phyloP scores from a whole-genome alignment of 2,113 vertebrate species.

The Python bivittatus region DNA sequence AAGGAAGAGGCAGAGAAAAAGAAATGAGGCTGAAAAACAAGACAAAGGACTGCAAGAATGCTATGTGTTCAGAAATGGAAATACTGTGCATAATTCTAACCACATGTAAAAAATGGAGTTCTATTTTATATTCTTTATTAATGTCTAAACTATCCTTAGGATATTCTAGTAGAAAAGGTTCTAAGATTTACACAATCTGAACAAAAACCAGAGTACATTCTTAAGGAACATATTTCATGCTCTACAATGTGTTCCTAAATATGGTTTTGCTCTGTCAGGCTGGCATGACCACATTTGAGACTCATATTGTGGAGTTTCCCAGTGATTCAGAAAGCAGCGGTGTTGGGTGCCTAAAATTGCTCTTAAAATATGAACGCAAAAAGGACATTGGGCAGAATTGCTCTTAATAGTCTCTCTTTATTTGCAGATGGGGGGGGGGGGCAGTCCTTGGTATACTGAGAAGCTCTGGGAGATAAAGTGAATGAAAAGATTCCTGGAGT shows the following conservation, averaged over 20 bases:
- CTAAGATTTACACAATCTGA: neutral
- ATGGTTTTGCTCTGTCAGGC: neutral
- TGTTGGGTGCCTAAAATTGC: neutral
- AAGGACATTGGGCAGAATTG: neutral
- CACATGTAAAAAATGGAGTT: neutral
- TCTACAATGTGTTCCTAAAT: neutral
- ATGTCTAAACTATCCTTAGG: neutral
- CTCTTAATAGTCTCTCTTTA: neutral
- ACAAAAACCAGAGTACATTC: neutral
- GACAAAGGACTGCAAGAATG: neutral
- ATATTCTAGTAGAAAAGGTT: neutral
- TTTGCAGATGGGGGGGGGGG: neutral
- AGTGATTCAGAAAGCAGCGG: neutral
- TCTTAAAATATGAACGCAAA: neutral
- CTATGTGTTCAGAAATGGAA: neutral
- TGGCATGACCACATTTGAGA: neutral
- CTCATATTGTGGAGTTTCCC: neutral
- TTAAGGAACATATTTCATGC: neutral
- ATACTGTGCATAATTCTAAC: neutral
- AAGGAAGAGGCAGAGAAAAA: neutral
- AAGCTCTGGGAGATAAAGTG: too few relatives aligned
- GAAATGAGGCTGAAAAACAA: neutral
- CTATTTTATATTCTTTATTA: neutral
- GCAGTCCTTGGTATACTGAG: too few relatives aligned
- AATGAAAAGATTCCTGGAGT: too few relatives aligned